These are phyloP conservation scores for Orthosia gracilis DNA, from an alignment of 2,888 invertebrate genomes.

Conservation along the genomic window DNA sequence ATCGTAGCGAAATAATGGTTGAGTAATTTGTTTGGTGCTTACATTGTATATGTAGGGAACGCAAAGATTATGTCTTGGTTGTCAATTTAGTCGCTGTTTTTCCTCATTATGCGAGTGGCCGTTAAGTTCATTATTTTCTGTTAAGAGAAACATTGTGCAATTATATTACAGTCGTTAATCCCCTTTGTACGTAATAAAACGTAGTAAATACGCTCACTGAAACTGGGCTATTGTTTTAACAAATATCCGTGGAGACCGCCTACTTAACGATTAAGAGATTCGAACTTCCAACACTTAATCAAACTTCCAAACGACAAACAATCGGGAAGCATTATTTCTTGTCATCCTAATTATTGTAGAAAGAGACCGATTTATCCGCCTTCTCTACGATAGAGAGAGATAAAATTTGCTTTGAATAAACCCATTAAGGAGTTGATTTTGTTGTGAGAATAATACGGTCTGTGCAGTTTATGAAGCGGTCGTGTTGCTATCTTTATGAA, in stretches of 20 bases:
- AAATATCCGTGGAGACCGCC: constrained; percentile 54
- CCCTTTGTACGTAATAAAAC: constrained; percentile 22
- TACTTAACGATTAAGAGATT: constrained; percentile 60
- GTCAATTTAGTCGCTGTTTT: neutral
- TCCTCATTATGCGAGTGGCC: too few relatives aligned
- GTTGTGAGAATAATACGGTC: constrained; percentile 53
- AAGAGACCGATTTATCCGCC: constrained; percentile 53
- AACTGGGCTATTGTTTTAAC: constrained; percentile 43
- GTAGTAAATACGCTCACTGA: constrained; percentile 2
- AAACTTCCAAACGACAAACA: constrained; percentile 72
- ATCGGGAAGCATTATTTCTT: constrained; percentile 68
- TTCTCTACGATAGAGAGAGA: constrained; percentile 44
- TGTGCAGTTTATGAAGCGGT: constrained; percentile 49
- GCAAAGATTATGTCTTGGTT: constrained; percentile 15
- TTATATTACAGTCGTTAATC: constrained; percentile 19
- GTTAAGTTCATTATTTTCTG: neutral
- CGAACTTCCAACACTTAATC: constrained; percentile 67
- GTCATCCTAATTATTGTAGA: constrained; percentile 69
- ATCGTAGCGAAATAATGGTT: constrained; percentile 11
- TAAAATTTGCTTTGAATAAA: constrained; percentile 62
- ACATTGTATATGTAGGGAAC: neutral
- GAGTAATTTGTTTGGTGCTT: constrained; percentile 14
- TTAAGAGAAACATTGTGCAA: constrained; percentile 3
- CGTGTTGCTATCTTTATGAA: constrained; percentile 27
- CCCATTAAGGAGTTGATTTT: constrained; percentile 67